Conservation (phyloP, 2,797 vertebrate genomes). For the Fratercula arctica region DNA sequence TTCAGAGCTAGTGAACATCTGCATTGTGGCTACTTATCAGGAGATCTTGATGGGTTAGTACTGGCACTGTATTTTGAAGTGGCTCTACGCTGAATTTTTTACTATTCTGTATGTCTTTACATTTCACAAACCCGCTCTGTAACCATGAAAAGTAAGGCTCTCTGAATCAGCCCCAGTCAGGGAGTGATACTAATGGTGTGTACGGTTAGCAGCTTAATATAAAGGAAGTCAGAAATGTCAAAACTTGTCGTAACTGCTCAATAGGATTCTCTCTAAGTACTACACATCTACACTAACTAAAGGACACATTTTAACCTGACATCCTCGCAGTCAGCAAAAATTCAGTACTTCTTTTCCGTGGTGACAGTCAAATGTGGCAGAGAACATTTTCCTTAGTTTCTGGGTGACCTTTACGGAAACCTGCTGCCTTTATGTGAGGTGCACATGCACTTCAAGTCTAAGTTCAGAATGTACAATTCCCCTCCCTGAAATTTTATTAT, state of each 20-base stretch:
- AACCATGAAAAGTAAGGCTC: not conserved
- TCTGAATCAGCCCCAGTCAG: not conserved
- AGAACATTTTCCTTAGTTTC: not conserved
- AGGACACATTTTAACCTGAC: not conserved
- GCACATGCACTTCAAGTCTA: not conserved
- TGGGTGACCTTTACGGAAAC: not conserved
- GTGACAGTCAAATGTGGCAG: not conserved
- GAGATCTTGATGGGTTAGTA: not conserved
- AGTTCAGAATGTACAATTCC: not conserved
- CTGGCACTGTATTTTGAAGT: not conserved
- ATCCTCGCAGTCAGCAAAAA: not conserved
- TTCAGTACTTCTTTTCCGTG: not conserved
- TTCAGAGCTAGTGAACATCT: not conserved
- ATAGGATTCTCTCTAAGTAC: not conserved
- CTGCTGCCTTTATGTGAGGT: not conserved
- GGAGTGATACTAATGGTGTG: not conserved
- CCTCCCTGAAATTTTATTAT: not conserved
- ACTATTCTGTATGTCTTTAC: not conserved
- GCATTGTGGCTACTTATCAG: not conserved
- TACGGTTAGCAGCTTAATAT: not conserved
- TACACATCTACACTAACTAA: not conserved
- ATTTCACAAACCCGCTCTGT: not conserved
- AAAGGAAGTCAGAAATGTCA: slow-evolving; percentile 7
- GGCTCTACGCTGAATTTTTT: not conserved
- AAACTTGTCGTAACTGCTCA: not conserved